Evolutionary conservation across 2,113 vertebrate genomes (phyloP), one percentile per base, ranked within the genome.

Genomic region (Aptenodytes patagonicus): DNA sequence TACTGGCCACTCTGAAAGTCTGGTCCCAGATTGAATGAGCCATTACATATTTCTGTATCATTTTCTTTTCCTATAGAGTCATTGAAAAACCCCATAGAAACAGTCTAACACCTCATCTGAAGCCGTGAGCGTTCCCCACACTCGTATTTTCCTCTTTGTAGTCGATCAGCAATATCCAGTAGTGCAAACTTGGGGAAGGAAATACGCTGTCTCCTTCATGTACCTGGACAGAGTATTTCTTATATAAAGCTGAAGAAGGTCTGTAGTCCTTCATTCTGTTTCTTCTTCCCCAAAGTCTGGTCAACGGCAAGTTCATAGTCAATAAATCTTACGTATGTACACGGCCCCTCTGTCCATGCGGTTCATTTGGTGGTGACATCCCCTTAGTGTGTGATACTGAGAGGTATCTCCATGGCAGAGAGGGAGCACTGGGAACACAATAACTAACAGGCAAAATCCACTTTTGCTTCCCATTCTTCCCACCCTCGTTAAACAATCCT

Each of bases 41-140:
- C 21, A 24, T 61, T 77, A 38, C 2, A 1, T 24, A 13, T 34
- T 82, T 44, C 17, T 49, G 24, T 16, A 17, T 9, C 3, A 32
- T 40, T 65, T 91, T 34, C 11, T 58, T 85, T 85, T 83, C 32
- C 42, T 54, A 2, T 38, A 12, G 4, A 44, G n/a, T 10, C 26
- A 72, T 20, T 65, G 18, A 20, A 17, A 52, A 58, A 11, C 0
- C 7, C 2, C 9, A n/a, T 2, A 13, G 18, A 38, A 85, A 17
- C 5, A 21, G 36, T 4, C 29, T 40, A 36, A 3, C 5, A 26
- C 9, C 54, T 89, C 68, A 49, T 36, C 71, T 65, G 70, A 22
- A 72, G 61, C 44, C 7, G 0, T 4, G 12, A 5, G 9, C 20
- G 2, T n/a, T 47, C 17, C 28, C 57, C n/a, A 38, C 2, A 3